These are phyloP conservation scores for Phalanger gymnotis DNA, from an alignment of 2,797 vertebrate species.

Conservation along the genomic window DNA sequence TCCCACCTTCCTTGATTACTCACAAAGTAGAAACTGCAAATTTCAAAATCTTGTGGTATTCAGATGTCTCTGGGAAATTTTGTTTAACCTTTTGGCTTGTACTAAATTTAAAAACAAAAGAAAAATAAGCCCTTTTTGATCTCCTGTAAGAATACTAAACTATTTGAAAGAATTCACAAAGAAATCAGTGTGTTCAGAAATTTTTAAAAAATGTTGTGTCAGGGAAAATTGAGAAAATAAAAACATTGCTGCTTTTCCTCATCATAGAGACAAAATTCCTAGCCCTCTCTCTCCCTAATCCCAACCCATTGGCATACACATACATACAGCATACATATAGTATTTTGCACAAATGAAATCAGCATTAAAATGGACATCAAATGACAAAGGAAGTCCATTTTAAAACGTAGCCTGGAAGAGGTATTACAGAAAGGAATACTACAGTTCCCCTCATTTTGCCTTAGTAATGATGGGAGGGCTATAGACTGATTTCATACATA, in stretches of 20 bases:
- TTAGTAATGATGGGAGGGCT: background rate
- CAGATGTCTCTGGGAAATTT: slow-evolving; percentile 4
- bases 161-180: background rate
- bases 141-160: background rate
- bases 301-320: background rate
- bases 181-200: slow-evolving; percentile 8
- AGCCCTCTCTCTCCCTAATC: background rate
- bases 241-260: slow-evolving; percentile 7
- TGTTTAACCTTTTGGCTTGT: slow-evolving; percentile 38
- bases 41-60: slow-evolving; percentile 26
- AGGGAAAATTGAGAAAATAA: slow-evolving; percentile 25
- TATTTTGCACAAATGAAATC: slow-evolving; percentile 37
- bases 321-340: background rate
- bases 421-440: background rate
- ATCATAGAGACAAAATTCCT: background rate
- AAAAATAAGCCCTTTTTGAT: background rate
- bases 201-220: slow-evolving; percentile 32
- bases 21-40: background rate
- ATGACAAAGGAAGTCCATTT: background rate
- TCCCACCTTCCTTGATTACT: background rate
- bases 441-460: background rate
- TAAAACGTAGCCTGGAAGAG: background rate
- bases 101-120: slow-evolving; percentile 37
- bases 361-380: slow-evolving; percentile 16
- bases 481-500: background rate